Conservation (phyloP, 1,140 invertebrate genomes). For the Geopemphigus sp. region DNA sequence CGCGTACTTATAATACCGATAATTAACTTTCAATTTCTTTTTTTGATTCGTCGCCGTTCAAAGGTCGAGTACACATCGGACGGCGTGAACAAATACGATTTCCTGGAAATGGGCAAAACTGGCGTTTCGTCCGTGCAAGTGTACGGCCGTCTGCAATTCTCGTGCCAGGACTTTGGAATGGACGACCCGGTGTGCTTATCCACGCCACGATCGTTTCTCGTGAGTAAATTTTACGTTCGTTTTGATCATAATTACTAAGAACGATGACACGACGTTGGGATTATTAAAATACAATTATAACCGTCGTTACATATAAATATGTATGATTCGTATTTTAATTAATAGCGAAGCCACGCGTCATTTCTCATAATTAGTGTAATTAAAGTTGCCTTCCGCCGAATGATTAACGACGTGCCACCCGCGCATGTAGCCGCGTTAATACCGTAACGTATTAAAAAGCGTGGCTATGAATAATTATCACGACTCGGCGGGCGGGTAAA, state of each 20-base stretch:
- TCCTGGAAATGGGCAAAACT: constrained; percentile 78
- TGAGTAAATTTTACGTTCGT: constrained; percentile 57
- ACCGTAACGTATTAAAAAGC: background rate
- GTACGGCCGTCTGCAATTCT: constrained; percentile 82
- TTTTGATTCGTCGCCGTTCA: too few species aligned
- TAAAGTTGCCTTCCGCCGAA: background rate
- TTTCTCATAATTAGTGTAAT: constrained; percentile 17
- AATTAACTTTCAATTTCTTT: too few species aligned
- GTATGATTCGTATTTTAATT: background rate
- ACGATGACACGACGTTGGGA: too few species aligned
- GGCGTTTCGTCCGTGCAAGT: constrained; percentile 82
- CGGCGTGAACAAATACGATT: constrained; percentile 34
- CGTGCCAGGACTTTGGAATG: constrained; percentile 80
- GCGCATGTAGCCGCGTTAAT: background rate
- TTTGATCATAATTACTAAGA: too few species aligned
- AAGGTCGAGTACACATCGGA: constrained; percentile 33
- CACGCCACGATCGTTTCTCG: constrained; percentile 83
- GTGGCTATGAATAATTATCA: background rate
- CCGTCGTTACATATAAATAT: background rate
- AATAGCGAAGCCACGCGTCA: background rate
- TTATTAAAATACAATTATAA: background rate
- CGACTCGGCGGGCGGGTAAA: too few species aligned
- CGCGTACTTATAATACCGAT: too few species aligned
- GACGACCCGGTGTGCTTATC: constrained; percentile 89
- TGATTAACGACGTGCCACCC: background rate